phyloP scores from a whole-genome alignment of 2,797 vertebrate species.

The Chrosomus eos region DNA sequence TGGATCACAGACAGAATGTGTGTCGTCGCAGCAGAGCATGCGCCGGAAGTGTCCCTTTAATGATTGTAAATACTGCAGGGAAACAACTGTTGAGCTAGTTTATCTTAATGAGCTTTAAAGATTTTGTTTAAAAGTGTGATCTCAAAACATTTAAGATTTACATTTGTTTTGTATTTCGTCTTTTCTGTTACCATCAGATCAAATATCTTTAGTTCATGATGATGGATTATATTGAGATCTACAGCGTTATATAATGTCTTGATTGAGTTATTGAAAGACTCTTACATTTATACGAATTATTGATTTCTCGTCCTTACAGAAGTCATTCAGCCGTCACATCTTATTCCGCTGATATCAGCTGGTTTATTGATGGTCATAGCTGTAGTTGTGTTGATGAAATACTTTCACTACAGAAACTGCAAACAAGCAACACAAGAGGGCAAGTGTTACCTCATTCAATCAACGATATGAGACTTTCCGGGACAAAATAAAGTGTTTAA shows the following conservation, averaged over 20 bases:
- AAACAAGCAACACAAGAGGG: not conserved
- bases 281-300: not conserved
- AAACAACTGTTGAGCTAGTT: not conserved
- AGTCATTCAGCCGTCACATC: not conserved
- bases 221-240: not conserved
- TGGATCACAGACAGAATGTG: too few relatives aligned
- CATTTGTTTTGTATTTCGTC: not conserved
- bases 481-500: not conserved
- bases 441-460: not conserved
- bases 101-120: not conserved
- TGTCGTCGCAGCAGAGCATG: too few relatives aligned
- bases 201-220: not conserved
- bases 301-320: not conserved
- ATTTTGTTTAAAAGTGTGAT: not conserved
- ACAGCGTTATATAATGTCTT: not conserved
- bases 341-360: not conserved
- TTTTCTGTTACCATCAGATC: not conserved
- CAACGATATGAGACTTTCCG: not conserved
- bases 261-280: not conserved
- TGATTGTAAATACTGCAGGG: not conserved
- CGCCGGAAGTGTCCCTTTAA: too few relatives aligned
- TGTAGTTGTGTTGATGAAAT: not conserved
- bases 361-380: not conserved
- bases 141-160: not conserved
- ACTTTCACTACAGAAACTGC: accelerated